These are phyloP conservation scores for Danionella cerebrum DNA, from an alignment of 2,113 vertebrate species.

Conservation along the genomic window DNA sequence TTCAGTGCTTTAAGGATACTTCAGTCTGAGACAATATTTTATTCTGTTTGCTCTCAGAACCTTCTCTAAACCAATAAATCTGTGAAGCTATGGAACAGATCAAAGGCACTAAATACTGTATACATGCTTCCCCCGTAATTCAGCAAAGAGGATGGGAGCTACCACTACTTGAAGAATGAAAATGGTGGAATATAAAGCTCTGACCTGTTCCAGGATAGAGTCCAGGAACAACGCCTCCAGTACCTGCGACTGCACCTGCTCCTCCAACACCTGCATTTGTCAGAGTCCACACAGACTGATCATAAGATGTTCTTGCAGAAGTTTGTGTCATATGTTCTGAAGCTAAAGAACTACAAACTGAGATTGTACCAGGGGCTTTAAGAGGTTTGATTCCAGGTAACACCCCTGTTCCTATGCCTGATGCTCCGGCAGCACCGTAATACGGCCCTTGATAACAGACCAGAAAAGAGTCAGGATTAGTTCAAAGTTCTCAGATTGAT, in stretches of 20 bases:
- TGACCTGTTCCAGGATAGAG: constrained; percentile 47
- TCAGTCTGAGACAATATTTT: no score
- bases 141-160: neutral
- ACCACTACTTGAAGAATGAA: neutral
- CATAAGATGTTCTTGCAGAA: no score
- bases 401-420: constrained; percentile 35
- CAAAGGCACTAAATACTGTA: no score
- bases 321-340: no score
- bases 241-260: constrained; percentile 1
- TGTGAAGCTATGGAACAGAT: no score
- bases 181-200: no score
- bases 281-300: no score
- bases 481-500: no score
- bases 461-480: neutral
- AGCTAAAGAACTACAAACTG: neutral
- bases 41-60: no score
- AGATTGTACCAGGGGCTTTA: constrained; percentile 52
- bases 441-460: constrained; percentile 38
- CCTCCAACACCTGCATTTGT: constrained; percentile 33
- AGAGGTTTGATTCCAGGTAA: constrained; percentile 58
- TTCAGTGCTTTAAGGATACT: no score
- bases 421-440: constrained; percentile 23
- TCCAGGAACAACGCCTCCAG: constrained; percentile 32
- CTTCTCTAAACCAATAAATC: no score
- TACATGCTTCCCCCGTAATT: no score